Percentiles rank a stretch among this genome's conserved stretches.
These are phyloP conservation scores for Apodemia zela DNA, from an alignment of 2,888 invertebrate genomes.

Conservation along the genomic window DNA sequence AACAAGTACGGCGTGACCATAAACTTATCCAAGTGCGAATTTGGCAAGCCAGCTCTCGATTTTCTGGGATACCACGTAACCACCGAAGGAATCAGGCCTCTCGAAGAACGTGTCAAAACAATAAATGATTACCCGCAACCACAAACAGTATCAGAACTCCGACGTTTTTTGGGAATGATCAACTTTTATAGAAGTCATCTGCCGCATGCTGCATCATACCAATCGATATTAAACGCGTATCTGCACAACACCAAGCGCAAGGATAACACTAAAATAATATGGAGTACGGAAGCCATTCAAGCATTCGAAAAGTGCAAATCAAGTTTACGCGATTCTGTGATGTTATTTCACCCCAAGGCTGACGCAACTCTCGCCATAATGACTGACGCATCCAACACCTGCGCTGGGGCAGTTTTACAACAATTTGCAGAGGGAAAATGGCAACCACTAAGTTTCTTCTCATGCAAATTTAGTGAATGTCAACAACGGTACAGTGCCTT, in stretches of 20 bases:
- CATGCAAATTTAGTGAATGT: slow-evolving; percentile 41
- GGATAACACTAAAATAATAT: background rate
- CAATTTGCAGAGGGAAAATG: slow-evolving; percentile 38
- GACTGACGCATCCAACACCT: slow-evolving; percentile 42
- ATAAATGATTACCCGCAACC: slow-evolving; percentile 26
- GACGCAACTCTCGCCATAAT: slow-evolving; percentile 23
- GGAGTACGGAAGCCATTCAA: background rate
- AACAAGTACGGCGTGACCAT: slow-evolving; percentile 21
- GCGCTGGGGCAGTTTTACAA: slow-evolving; percentile 46
- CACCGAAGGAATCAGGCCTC: slow-evolving; percentile 17
- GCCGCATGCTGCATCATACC: background rate
- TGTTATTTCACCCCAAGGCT: no score
- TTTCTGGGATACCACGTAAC: slow-evolving; percentile 23
- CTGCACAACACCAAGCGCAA: background rate
- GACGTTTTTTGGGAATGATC: background rate
- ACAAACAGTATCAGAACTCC: background rate
- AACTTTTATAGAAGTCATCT: background rate
- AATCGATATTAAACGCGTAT: no score
- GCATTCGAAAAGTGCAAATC: background rate
- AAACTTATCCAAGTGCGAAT: slow-evolving; percentile 22
- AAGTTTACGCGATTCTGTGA: no score
- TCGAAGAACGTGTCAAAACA: slow-evolving; percentile 20
- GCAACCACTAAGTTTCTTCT: no score
- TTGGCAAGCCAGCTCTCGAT: slow-evolving; percentile 1
- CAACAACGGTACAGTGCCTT: slow-evolving; percentile 39